Evolutionary conservation across 1,140 invertebrate genomes (phyloP).

Genomic region (Macrotrachela quadricornifera): DNA sequence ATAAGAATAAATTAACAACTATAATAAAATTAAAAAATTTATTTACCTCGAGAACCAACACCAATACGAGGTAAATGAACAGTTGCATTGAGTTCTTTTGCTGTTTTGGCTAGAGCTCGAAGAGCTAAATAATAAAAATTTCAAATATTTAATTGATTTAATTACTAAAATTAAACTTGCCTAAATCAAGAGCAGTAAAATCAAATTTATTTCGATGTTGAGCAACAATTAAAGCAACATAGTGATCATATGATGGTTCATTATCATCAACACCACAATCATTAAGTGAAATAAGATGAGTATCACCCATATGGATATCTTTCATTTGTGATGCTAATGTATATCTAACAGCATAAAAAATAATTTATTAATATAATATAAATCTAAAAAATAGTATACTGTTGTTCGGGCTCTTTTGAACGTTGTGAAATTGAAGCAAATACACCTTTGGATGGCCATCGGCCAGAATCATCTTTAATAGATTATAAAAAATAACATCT

Average conservation of each 20-base stretch:
- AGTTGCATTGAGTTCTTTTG: constrained; percentile 11
- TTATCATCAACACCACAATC: not conserved
- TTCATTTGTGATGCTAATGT: constrained; percentile 21
- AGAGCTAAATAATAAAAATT: not conserved
- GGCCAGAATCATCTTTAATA: constrained; percentile 22
- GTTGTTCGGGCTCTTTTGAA: constrained; percentile 14
- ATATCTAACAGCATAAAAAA: too few relatives aligned
- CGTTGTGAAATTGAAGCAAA: constrained; percentile 19
- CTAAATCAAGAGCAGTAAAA: not conserved
- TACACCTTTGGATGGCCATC: constrained; percentile 23
- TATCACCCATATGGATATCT: constrained; percentile 19
- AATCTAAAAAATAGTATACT: constrained; percentile 18
- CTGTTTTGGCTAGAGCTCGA: not conserved
- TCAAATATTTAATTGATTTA: not conserved
- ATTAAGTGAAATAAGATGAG: constrained; percentile 17
- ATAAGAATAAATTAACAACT: constrained; percentile 12
- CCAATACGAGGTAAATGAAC: constrained; percentile 28
- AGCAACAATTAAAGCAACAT: constrained; percentile 21
- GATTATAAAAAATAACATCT: not conserved
- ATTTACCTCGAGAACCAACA: too few relatives aligned
- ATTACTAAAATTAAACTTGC: not conserved
- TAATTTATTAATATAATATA: too few relatives aligned
- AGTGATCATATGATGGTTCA: constrained; percentile 1
- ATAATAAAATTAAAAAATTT: too few relatives aligned
- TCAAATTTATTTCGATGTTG: constrained; percentile 18